A percentile compares a stretch with the other conserved stretches of the same genome.
Evolutionary conservation across 2,888 invertebrate genomes (phyloP).

Genomic region (Phasia obesa): DNA sequence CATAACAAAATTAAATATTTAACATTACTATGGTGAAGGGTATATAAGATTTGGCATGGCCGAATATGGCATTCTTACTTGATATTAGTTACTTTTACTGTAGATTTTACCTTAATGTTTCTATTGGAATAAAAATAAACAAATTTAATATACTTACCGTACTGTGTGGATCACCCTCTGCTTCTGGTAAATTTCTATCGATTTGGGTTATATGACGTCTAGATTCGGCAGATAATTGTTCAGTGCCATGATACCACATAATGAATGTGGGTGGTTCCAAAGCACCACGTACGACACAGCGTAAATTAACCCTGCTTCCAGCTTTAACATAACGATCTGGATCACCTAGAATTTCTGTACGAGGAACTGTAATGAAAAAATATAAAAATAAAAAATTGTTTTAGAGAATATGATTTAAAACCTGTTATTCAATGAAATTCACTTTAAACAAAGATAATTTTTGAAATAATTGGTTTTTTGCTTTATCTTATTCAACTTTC

Average conservation of each 20-base stretch:
- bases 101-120: no score
- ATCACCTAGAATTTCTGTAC: constrained; percentile 94
- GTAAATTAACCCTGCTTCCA: constrained; percentile 93
- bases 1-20: no score
- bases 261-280: constrained; percentile 96
- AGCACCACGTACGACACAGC: constrained; percentile 95
- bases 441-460: no score
- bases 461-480: no score
- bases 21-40: no score
- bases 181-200: constrained; percentile 80
- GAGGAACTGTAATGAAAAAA: constrained; percentile 87
- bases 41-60: no score
- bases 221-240: constrained; percentile 81
- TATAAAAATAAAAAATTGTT: neutral
- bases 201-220: constrained; percentile 81
- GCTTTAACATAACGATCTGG: constrained; percentile 95
- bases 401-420: no score
- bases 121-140: no score
- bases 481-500: no score
- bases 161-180: constrained; percentile 80
- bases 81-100: no score
- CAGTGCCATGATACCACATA: constrained; percentile 92
- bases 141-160: constrained; percentile 78
- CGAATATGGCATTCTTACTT: no score
- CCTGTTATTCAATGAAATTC: no score